A percentile compares a stretch with the other conserved stretches of the same genome.
phyloP scores from a whole-genome alignment of 2,113 vertebrate species.

The Isurus oxyrinchus region DNA sequence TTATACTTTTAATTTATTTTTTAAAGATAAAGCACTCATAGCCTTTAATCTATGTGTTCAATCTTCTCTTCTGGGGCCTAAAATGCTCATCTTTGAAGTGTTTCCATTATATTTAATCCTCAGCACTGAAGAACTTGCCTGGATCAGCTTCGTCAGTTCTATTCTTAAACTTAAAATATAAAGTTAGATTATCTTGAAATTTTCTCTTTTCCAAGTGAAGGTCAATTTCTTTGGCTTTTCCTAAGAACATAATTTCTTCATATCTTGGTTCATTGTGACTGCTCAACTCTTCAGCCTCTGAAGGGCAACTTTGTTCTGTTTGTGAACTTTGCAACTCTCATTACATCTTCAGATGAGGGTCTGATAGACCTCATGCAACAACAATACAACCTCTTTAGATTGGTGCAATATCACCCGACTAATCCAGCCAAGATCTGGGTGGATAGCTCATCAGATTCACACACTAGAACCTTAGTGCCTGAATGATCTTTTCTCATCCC shows the following conservation, averaged over 20 bases:
- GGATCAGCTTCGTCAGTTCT: neutral
- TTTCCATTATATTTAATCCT: neutral
- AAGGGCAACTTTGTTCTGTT: neutral
- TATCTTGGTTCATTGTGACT: neutral
- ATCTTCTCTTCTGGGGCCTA: neutral
- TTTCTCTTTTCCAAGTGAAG: neutral
- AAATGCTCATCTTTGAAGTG: neutral
- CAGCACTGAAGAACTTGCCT: neutral
- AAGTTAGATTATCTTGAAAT: neutral
- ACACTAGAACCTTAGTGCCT: neutral
- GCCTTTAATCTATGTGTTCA: no score
- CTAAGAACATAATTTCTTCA: neutral
- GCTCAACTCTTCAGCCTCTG: neutral
- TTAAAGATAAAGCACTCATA: neutral
- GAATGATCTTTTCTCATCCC: neutral
- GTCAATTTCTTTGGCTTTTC: neutral
- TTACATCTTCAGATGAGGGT: neutral
- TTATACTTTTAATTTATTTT: neutral
- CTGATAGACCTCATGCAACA: neutral
- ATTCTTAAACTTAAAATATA: neutral
- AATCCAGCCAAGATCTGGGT: neutral
- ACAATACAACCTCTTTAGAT: neutral
- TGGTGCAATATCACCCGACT: neutral
- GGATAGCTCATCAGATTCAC: neutral
- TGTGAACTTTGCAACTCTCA: neutral